These are phyloP conservation scores for Drosophila kanapiae DNA, from an alignment of 1,140 invertebrate species.

Conservation along the genomic window DNA sequence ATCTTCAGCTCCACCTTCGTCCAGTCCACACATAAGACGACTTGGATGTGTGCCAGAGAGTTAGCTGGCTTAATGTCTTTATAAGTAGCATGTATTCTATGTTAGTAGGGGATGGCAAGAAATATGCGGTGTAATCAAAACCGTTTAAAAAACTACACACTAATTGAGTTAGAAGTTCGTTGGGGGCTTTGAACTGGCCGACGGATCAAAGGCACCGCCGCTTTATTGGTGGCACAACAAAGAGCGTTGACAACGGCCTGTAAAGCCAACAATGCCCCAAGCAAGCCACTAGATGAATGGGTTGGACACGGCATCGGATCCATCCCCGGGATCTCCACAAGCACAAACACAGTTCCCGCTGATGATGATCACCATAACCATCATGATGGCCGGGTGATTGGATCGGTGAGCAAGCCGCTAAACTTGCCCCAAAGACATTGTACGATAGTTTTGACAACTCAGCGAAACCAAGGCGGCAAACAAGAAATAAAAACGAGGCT, in stretches of 20 bases:
- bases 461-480: constrained; percentile 44
- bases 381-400: constrained; percentile 45
- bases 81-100: constrained; percentile 65
- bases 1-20: constrained; percentile 12
- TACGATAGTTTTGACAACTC: constrained; percentile 71
- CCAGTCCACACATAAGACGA: background rate
- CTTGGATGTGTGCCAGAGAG: constrained; percentile 59
- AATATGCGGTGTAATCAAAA: constrained; percentile 81
- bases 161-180: constrained; percentile 82
- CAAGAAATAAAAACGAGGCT: constrained; percentile 36
- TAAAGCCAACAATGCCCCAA: constrained; percentile 76
- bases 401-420: constrained; percentile 64
- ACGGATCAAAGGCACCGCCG: constrained; percentile 65
- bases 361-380: constrained; percentile 49
- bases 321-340: constrained; percentile 7
- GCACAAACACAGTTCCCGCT: constrained; percentile 13
- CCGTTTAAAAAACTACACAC: constrained; percentile 80
- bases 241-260: constrained; percentile 80
- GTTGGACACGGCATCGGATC: constrained; percentile 1
- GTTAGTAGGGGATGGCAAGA: constrained; percentile 27
- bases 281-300: constrained; percentile 57
- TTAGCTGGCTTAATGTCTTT: constrained; percentile 77
- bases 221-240: constrained; percentile 80
- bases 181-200: constrained; percentile 73
- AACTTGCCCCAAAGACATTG: constrained; percentile 74